Evolutionary conservation across 2,888 invertebrate genomes (phyloP).

Genomic region (Eustalomyia histrio): DNA sequence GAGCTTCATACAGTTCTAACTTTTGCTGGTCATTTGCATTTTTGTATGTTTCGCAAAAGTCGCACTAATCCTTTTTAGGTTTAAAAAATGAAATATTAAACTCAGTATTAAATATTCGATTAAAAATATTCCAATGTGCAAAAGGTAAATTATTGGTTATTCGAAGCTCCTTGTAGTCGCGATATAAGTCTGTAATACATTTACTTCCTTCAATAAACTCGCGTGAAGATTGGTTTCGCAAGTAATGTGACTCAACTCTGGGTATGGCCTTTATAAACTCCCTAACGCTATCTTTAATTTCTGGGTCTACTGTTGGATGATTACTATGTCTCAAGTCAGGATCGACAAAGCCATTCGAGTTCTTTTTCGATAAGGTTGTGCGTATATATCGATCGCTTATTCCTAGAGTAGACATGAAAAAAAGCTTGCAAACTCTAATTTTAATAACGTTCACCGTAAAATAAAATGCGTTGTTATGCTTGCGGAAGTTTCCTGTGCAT

Average conservation of each 20-base stretch:
- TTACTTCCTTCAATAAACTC: slow-evolving; percentile 66
- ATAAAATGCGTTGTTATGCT: too few relatives aligned
- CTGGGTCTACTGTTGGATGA: too few relatives aligned
- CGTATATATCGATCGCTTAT: too few relatives aligned
- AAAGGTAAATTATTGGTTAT: slow-evolving; percentile 56
- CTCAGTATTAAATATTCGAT: slow-evolving; percentile 63
- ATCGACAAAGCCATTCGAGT: too few relatives aligned
- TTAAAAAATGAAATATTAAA: slow-evolving; percentile 55
- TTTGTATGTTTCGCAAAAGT: too few relatives aligned
- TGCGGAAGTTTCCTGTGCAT: slow-evolving; percentile 17
- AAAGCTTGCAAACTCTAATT: too few relatives aligned
- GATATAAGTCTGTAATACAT: too few relatives aligned
- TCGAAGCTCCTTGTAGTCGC: slow-evolving; percentile 66
- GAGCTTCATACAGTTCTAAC: too few relatives aligned
- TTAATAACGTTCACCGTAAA: slow-evolving; percentile 10
- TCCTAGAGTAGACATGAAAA: too few relatives aligned
- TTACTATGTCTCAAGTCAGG: slow-evolving; percentile 20
- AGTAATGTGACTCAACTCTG: slow-evolving; percentile 65
- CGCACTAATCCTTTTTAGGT: slow-evolving; percentile 65
- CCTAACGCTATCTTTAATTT: too few relatives aligned
- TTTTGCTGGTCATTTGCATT: too few relatives aligned
- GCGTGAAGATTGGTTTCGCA: slow-evolving; percentile 63
- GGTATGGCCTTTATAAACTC: too few relatives aligned
- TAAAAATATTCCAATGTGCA: slow-evolving; percentile 49
- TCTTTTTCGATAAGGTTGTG: slow-evolving; percentile 32